Evolutionary conservation across 2,113 vertebrate genomes (phyloP), one percentile per base, ranked within the genome.

Genomic region (Lophochroa leadbeateri): DNA sequence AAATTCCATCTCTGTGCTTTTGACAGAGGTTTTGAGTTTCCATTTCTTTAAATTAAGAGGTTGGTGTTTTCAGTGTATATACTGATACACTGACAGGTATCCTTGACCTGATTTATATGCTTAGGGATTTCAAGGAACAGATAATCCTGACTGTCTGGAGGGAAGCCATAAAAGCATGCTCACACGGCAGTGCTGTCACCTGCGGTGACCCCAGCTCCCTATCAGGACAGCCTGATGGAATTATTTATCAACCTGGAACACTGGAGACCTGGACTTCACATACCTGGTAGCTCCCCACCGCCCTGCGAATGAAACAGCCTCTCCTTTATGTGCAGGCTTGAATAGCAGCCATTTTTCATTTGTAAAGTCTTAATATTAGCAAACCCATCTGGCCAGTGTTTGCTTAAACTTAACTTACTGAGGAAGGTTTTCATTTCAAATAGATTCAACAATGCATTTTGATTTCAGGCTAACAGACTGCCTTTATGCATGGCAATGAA

Each of bases 381-480:
- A 94, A 83, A 43, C 19, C 33, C 47, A 75, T 78, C 70, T 92
- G 87, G 55, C 53, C 64, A 75, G 13, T 57, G 89, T 87, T 96
- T 92, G 92, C 67, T 92, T 84, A 92, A 86, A 61, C 61, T 61
- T 71, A 75, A 86, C n/a, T 72, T 88, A 61, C 0, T 69, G 58
- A 80, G 57, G 49, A 91, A 65, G 21, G 46, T 43, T 87, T 94
- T 92, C 47, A 53, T 37, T 88, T 96, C 64, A 86, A 25, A 35
- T 39, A 33, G 52, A 88, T 95, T 92, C 27, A 55, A 47, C 82
- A 80, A 35, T 25, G 39, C 43, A 49, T 77, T 93, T 92, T 83
- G 57, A 90, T 93, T 95, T 94, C 90, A 93, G 87, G 64, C 61
- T 75, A 47, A 24, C 50, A 88, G 64, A 25, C 60, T 76, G 68